Conservation (phyloP, 2,113 vertebrate species). For the Centropus unirufus region DNA sequence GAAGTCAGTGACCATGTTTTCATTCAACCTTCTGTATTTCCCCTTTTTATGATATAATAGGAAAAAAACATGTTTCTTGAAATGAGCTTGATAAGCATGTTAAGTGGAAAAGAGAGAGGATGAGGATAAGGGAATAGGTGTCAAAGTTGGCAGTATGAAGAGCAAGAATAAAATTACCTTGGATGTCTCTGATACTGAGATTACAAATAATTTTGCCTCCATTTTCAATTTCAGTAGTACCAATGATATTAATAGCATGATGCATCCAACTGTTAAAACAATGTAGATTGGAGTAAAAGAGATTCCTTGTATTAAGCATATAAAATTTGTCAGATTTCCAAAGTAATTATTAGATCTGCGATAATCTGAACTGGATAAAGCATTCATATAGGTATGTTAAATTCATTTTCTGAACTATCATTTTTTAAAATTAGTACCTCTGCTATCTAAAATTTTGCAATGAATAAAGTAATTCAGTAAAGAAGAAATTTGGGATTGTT, state of each 20-base stretch:
- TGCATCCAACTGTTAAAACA: not conserved
- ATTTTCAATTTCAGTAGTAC: not conserved
- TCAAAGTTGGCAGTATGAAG: not conserved
- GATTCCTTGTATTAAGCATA: not conserved
- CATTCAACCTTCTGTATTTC: not conserved
- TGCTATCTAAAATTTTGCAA: not conserved
- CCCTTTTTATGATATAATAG: not conserved
- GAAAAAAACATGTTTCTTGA: not conserved
- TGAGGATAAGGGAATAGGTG: not conserved
- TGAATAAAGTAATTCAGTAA: not conserved
- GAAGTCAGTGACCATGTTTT: not conserved
- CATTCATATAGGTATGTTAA: not conserved
- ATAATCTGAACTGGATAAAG: not conserved
- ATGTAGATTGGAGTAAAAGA: not conserved
- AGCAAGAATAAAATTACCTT: not conserved
- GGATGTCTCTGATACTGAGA: not conserved
- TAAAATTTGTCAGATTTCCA: not conserved
- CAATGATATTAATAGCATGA: not conserved
- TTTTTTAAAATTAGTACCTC: not conserved
- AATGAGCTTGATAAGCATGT: not conserved
- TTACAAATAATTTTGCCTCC: not conserved
- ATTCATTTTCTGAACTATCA: not conserved
- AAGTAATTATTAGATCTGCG: not conserved
- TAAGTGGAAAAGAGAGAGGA: accelerated
- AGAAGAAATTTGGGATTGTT: not conserved